A percentile compares a stretch with the other conserved stretches of the same genome.
Evolutionary conservation across 1,140 invertebrate genomes (phyloP).

Genomic region (Drosophila miranda): DNA sequence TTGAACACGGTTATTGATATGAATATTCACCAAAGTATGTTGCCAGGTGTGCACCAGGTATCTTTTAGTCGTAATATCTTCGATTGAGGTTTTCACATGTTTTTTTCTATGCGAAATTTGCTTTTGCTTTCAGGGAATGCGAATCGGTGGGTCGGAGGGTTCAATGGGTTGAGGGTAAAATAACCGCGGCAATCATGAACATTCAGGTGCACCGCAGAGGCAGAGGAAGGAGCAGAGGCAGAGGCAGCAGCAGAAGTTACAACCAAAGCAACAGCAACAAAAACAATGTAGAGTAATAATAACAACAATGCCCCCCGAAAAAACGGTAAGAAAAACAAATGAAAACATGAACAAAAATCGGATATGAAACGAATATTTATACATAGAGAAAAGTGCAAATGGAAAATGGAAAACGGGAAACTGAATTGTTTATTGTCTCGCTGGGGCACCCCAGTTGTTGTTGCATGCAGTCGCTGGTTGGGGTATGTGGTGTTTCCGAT

Average conservation of each 20-base stretch:
- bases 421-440: slow-evolving; percentile 43
- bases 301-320: slow-evolving; percentile 31
- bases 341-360: slow-evolving; percentile 13
- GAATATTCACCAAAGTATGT: no score
- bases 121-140: not conserved
- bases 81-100: no score
- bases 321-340: slow-evolving; percentile 16
- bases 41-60: no score
- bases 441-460: slow-evolving; percentile 16
- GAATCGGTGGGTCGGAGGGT: no score
- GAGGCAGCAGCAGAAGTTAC: no score
- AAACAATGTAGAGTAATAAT: slow-evolving; percentile 29
- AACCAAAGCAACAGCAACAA: slow-evolving; percentile 21
- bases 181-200: slow-evolving; percentile 56
- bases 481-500: no score
- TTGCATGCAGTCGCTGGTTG: not conserved
- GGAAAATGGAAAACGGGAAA: slow-evolving; percentile 35
- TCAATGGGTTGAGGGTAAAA: slow-evolving; percentile 7
- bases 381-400: slow-evolving; percentile 33
- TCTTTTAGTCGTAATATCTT: no score
- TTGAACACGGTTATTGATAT: no score
- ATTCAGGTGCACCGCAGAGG: slow-evolving; percentile 60
- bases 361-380: slow-evolving; percentile 39
- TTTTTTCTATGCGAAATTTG: slow-evolving; percentile 18
- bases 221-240: slow-evolving; percentile 11